Evolutionary conservation across 1,140 invertebrate genomes (phyloP), one percentile per base, ranked within the genome.

Genomic region (Telenomus remus): DNA sequence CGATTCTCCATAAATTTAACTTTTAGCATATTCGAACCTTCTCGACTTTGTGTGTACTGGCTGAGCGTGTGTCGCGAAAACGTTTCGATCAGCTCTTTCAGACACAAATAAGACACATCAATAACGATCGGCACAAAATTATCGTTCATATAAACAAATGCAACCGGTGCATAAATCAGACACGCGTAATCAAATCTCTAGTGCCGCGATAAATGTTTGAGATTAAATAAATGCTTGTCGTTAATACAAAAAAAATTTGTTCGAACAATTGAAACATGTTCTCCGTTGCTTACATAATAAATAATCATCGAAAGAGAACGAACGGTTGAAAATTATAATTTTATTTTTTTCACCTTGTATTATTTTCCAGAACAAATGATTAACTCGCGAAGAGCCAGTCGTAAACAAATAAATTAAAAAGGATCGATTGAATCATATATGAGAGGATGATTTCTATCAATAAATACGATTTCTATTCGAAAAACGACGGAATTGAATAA

Each of bases 1-100:
- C 61, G 61, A 76, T 66, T 76, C 56, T 66, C 66, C 66, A 76
- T 76, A 76, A 70, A 76, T 70, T 76, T 65, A 64, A 76, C 48
- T n/a, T 44, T 60, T 65, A 69, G 59, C 64, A 68, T n/a, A n/a
- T 57, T 61, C 55, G 35, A 54, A 54, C 55, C 49, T 42, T 71
- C 57, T 64, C 53, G 68, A 68, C 19, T 14, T 51, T 35, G 39
- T 42, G 46, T 56, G 59, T 44, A 51, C 19, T 37, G 51, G 5
- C 13, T n/a, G 46, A 37, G 50, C 37, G 48, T 42, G 48, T 42
- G 47, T 60, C 48, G 60, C 61, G 49, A 47, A 60, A 65, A 54
- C 47, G 59, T 47, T 53, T 59, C 68, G 54, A 72, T 65, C 54
- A 34, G 53, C 64, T 57, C 43, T 44, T 48, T 63, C 12, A 68